Percentiles rank a stretch among this genome's conserved stretches.
Evolutionary conservation across 2,113 vertebrate genomes (phyloP).

Genomic region (Nothobranchius furzeri): DNA sequence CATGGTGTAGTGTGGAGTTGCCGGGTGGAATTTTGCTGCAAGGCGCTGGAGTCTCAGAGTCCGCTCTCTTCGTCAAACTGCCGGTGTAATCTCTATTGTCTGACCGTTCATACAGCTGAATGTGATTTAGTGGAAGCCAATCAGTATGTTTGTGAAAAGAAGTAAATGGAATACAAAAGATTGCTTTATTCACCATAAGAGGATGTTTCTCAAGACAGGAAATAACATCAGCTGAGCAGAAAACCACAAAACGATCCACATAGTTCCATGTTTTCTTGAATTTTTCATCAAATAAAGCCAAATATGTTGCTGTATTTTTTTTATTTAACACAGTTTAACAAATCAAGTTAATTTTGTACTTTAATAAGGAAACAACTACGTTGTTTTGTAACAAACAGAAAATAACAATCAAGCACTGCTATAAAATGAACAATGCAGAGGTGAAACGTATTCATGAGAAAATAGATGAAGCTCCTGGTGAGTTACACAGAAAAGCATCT

Average conservation of each 20-base stretch:
- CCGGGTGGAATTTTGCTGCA: conserved; percentile 88
- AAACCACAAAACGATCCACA: not conserved
- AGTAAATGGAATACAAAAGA: conserved; percentile 63
- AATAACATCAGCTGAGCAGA: not conserved
- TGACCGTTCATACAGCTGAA: conserved; percentile 74
- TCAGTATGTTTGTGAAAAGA: conserved; percentile 59
- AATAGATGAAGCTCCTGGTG: not conserved
- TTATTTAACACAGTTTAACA: too few species aligned
- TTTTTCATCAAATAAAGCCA: not conserved
- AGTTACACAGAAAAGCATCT: not conserved
- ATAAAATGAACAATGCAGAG: not conserved
- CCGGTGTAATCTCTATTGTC: conserved; percentile 78
- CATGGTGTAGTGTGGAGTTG: conserved; percentile 88
- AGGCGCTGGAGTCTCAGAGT: conserved; percentile 84
- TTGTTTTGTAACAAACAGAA: too few species aligned
- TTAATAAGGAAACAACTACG: too few species aligned
- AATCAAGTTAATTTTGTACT: too few species aligned
- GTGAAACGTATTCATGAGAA: not conserved
- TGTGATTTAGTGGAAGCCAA: conserved; percentile 73
- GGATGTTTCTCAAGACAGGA: not conserved
- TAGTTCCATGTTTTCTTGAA: not conserved
- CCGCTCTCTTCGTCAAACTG: conserved; percentile 73
- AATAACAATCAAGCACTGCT: too few species aligned
- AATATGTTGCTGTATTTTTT: not conserved
- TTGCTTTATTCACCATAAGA: conserved; percentile 39